Evolutionary conservation across 2,888 invertebrate species (phyloP), one percentile per base, ranked within the genome.

Genomic region (Thyatira batis): DNA sequence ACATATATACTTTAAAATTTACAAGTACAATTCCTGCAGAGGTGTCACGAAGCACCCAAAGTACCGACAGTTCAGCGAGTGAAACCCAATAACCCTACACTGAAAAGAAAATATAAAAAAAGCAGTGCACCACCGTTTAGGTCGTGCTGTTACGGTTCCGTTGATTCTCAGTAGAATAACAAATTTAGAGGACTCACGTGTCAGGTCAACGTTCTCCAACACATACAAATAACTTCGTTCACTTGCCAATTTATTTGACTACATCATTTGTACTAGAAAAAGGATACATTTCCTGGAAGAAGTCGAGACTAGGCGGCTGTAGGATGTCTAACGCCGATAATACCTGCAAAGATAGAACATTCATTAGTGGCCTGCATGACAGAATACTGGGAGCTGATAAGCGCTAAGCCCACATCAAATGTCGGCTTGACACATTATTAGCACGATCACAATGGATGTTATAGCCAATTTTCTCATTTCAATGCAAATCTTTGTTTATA

Each of bases 271-370:
- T 39, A 62, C 60, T 54, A 61, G 67, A 59, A 85, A 96, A 96
- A 97, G 96, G 96, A 97, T 98, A 99, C 98, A 99, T 98, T 96
- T 99, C 99, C 94, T 99, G 98, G 94, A 99, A 99, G 94, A 98
- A 99, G 93, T 99, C 98, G 92, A 98, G 95, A 93, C 98, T 98
- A 74, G 99, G 98, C 80, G 99, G 99, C 92, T 99, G 99, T 77
- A 99, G 94, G 89, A 99, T 99, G 93, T 99, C 99, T 93, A 98
- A 93, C 75, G 99, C 98, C 79, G 98, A 98, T 80, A 99, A 94
- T 82, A 99, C 98, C 98, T 99, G 95, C 51, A 94, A 94, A 85
- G 70, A 77, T 65, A 85, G 80, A 77, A 63, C 45, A 28, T 49
- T 52, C 20, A 61, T 69, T 57, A 71, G 54, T 60, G 51, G 25